Evolutionary conservation across 1,140 invertebrate genomes (phyloP).

Genomic region (Trichonephila clavata): DNA sequence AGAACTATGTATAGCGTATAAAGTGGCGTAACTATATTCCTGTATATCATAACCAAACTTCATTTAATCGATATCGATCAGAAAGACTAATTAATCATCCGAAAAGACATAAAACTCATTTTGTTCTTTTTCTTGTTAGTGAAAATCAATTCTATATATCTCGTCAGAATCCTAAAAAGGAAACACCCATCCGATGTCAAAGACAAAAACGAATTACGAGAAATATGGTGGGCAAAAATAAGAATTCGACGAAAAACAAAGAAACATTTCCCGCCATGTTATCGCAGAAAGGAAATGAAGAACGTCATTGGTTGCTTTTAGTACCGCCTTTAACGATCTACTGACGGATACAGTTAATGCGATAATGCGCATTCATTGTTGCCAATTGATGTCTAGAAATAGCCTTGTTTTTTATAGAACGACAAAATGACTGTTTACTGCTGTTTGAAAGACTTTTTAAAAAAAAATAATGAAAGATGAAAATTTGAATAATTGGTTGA

Average conservation of each 20-base stretch:
- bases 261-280: neutral
- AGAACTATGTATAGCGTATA: no score
- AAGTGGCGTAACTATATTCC: no score
- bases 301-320: slow-evolving; percentile 2
- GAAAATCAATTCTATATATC: no score
- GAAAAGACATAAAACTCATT: no score
- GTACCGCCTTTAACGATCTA: neutral
- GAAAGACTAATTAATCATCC: no score
- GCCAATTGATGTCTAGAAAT: neutral
- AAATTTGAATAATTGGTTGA: no score
- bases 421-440: neutral
- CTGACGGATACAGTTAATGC: slow-evolving; percentile 7
- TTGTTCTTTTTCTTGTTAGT: no score
- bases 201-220: neutral
- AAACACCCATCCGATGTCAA: neutral
- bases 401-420: neutral
- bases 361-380: slow-evolving; percentile 9
- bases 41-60: no score
- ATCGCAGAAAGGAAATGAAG: neutral
- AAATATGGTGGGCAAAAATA: slow-evolving; percentile 13
- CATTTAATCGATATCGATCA: no score
- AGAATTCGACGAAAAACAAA: neutral
- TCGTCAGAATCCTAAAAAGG: neutral
- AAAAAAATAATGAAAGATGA: no score
- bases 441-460: neutral